Conservation (phyloP, 2,888 invertebrate species). For the Eilema caniola region DNA sequence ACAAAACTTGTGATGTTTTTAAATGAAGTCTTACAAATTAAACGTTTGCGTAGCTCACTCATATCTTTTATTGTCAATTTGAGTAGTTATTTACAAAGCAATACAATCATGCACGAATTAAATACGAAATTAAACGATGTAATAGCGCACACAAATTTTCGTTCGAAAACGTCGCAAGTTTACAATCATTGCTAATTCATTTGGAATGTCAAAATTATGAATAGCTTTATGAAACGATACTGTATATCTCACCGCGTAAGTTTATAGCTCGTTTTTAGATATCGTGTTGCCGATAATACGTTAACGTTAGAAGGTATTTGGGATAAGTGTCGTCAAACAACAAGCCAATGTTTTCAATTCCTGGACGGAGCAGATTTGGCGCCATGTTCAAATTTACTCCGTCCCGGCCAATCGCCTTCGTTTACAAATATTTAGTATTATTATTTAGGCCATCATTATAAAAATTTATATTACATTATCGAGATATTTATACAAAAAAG, state of each 20-base stretch:
- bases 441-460: constrained; percentile 78
- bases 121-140: constrained; percentile 48
- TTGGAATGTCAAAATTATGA: constrained; percentile 56
- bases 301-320: constrained; percentile 66
- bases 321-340: constrained; percentile 59
- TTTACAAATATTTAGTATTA: constrained; percentile 75
- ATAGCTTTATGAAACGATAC: constrained; percentile 71
- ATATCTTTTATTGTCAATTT: constrained; percentile 58
- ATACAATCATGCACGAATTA: constrained; percentile 50
- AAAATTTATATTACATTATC: constrained; percentile 80
- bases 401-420: constrained; percentile 52
- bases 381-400: constrained; percentile 50
- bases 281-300: constrained; percentile 69
- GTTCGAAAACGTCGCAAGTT: constrained; percentile 75
- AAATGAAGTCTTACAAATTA: constrained; percentile 59
- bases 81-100: constrained; percentile 42
- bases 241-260: constrained; percentile 77
- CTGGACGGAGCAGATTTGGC: constrained; percentile 47
- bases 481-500: constrained; percentile 77
- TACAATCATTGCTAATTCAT: constrained; percentile 51
- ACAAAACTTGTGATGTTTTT: constrained; percentile 72
- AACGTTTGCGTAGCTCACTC: constrained; percentile 51
- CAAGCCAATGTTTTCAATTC: constrained; percentile 56
- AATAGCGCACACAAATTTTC: constrained; percentile 66
- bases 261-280: constrained; percentile 71